Evolutionary conservation across 2,113 vertebrate genomes (phyloP).

Genomic region (Ceyx margarethae): DNA sequence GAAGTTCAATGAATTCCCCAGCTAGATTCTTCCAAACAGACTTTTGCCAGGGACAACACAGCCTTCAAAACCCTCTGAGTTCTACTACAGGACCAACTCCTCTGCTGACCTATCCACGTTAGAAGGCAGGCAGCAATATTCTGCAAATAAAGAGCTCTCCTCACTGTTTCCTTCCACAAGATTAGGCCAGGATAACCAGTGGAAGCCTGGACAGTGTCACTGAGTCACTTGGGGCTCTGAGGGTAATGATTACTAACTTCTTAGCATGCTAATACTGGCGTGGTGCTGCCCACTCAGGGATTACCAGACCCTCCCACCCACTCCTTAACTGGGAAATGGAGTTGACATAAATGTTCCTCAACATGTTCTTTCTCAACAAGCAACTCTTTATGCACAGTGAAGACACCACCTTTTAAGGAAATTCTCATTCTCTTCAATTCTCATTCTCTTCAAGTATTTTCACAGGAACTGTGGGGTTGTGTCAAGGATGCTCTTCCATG

Average conservation of each 20-base stretch:
- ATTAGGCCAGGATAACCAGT: background rate
- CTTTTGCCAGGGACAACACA: background rate
- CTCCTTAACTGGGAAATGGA: accelerated
- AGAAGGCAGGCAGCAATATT: background rate
- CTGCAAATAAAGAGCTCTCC: background rate
- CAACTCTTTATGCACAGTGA: no score
- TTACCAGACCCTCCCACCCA: background rate
- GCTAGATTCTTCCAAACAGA: background rate
- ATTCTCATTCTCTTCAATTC: background rate
- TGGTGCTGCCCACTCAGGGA: background rate
- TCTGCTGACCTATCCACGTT: background rate
- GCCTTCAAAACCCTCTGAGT: background rate
- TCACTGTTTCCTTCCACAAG: background rate
- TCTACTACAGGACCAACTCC: background rate
- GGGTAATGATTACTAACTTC: background rate
- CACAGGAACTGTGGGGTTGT: background rate
- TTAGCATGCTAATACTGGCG: background rate
- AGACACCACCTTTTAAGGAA: background rate
- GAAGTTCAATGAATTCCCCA: background rate
- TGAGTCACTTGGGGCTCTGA: background rate
- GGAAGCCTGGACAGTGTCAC: background rate
- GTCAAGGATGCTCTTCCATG: accelerated
- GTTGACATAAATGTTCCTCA: background rate
- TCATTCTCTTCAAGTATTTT: background rate
- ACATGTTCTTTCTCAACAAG: background rate